Evolutionary conservation across 2,113 vertebrate genomes (phyloP).

Genomic region (Hemicordylus capensis): DNA sequence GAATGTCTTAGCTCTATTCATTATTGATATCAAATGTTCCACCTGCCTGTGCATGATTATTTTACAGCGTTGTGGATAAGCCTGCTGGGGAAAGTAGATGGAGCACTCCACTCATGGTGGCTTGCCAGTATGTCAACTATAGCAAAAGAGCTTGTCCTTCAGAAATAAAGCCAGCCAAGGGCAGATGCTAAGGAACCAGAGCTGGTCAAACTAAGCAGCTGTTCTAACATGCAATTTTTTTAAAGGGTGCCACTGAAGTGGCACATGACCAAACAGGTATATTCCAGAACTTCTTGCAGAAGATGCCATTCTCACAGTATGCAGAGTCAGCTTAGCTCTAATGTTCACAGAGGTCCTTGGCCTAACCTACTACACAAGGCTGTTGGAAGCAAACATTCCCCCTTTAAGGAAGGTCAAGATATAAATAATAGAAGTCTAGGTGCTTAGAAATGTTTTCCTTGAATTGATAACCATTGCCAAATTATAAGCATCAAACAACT

Average conservation of each 20-base stretch:
- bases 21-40: not conserved
- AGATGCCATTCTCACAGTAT: not conserved
- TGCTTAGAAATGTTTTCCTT: too few species aligned
- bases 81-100: not conserved
- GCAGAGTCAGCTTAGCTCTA: not conserved
- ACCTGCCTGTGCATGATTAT: not conserved
- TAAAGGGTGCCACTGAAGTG: not conserved
- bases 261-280: not conserved
- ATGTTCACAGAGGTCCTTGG: not conserved
- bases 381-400: not conserved
- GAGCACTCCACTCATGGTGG: not conserved
- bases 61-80: not conserved
- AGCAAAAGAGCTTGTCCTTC: not conserved
- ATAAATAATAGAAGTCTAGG: too few species aligned
- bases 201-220: not conserved
- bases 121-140: not conserved
- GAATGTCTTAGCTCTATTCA: not conserved
- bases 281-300: not conserved
- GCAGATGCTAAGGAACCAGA: not conserved
- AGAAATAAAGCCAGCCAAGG: not conserved
- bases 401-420: too few species aligned
- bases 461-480: too few species aligned
- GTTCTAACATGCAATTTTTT: not conserved
- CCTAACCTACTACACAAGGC: not conserved
- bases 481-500: too few species aligned